A percentile compares a stretch with the other conserved stretches of the same genome.
These are phyloP conservation scores for Beris morrisii DNA, from an alignment of 2,888 invertebrate genomes.

Conservation along the genomic window DNA sequence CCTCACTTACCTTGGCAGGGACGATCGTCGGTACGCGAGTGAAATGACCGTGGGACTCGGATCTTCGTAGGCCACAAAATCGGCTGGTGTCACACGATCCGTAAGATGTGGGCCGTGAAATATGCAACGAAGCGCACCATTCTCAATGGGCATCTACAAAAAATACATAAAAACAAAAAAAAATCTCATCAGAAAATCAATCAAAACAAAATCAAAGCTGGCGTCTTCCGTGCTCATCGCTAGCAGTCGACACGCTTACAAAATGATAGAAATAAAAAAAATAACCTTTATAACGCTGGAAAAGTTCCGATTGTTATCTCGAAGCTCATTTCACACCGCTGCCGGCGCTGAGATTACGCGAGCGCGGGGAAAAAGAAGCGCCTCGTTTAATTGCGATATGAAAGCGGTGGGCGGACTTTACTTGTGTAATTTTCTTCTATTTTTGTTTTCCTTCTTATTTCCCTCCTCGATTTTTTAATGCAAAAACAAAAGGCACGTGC, in stretches of 20 bases:
- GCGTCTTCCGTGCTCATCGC: conserved; percentile 6
- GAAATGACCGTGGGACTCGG: conserved; percentile 49
- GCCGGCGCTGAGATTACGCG: too few relatives aligned
- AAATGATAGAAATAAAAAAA: conserved; percentile 3
- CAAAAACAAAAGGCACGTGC: too few relatives aligned
- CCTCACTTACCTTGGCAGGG: conserved; percentile 34
- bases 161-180: conserved; percentile 25
- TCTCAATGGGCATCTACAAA: conserved; percentile 49
- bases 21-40: conserved; percentile 42
- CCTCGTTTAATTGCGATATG: too few relatives aligned
- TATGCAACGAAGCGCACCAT: conserved; percentile 49
- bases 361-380: too few relatives aligned
- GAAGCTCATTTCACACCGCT: too few relatives aligned
- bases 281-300: too few relatives aligned
- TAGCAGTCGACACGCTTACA: neutral
- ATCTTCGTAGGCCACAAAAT: conserved; percentile 51
- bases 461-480: too few relatives aligned
- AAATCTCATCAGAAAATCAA: neutral
- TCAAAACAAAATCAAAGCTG: conserved; percentile 14
- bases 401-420: too few relatives aligned
- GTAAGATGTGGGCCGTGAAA: conserved; percentile 49
- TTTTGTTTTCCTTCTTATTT: too few relatives aligned
- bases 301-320: too few relatives aligned
- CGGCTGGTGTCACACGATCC: conserved; percentile 49
- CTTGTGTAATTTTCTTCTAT: too few relatives aligned